Evolutionary conservation across 2,888 invertebrate species (phyloP).

Genomic region (Phoenoteleia sp.): DNA sequence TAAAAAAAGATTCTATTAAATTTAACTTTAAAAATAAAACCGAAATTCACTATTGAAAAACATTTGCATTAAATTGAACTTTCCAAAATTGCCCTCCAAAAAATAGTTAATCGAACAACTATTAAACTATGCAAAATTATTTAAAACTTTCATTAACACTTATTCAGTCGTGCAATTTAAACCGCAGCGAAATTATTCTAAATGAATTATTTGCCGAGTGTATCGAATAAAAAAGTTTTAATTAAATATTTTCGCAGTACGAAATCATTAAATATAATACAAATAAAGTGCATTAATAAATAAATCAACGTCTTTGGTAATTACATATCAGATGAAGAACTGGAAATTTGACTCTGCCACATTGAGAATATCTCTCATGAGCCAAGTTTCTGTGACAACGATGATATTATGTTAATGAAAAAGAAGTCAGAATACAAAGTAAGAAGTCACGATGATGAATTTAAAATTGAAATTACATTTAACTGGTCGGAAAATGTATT

Average conservation of each 20-base stretch:
- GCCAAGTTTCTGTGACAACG: conserved; percentile 10
- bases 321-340: conserved; percentile 66
- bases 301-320: conserved; percentile 64
- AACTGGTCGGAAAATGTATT: conserved; percentile 49
- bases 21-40: too few species aligned
- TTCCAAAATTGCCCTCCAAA: too few species aligned
- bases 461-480: conserved; percentile 54
- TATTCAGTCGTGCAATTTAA: too few species aligned
- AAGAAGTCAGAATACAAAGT: conserved; percentile 37
- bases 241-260: conserved; percentile 34
- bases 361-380: too few species aligned
- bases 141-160: too few species aligned
- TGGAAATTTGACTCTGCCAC: conserved; percentile 68
- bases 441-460: conserved; percentile 50
- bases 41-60: too few species aligned
- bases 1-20: too few species aligned
- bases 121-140: too few species aligned
- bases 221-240: neutral
- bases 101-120: too few species aligned
- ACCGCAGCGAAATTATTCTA: too few species aligned
- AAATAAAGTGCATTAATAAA: conserved; percentile 53
- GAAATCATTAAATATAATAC: conserved; percentile 40
- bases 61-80: too few species aligned
- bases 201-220: too few species aligned
- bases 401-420: conserved; percentile 49